Conservation (phyloP, 2,888 invertebrate genomes). For the Drosophila atripex region DNA sequence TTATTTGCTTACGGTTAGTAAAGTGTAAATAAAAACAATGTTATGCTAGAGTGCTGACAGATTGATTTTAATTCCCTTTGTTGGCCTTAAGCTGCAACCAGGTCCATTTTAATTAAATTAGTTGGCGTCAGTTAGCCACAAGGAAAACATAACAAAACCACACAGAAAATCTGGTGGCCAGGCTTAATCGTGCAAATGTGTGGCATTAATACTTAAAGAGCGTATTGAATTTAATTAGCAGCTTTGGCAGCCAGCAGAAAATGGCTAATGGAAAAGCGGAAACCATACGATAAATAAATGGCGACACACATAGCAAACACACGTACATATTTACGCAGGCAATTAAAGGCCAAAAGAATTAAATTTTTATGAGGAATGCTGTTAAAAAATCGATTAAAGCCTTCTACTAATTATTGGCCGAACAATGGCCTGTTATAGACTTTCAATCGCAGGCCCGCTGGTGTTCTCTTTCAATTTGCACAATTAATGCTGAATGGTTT, state of each 20-base stretch:
- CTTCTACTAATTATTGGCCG: conserved; percentile 4
- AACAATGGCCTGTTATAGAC: neutral
- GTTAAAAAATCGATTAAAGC: conserved; percentile 12
- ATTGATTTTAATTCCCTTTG: conserved; percentile 45
- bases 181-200: conserved; percentile 46
- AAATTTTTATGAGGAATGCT: neutral
- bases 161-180: conserved; percentile 26
- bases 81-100: conserved; percentile 32
- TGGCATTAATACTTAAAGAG: conserved; percentile 59
- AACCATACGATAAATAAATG: conserved; percentile 13
- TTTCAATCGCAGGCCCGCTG: conserved; percentile 6
- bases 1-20: conserved; percentile 26
- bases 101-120: conserved; percentile 52
- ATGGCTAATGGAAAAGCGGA: conserved; percentile 16
- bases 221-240: conserved; percentile 63
- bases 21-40: conserved; percentile 30
- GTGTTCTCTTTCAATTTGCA: conserved; percentile 18
- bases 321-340: conserved; percentile 21
- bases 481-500: conserved; percentile 22
- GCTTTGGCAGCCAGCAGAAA: conserved; percentile 14
- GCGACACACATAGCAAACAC: neutral
- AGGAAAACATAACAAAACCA: conserved; percentile 43
- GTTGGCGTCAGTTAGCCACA: conserved; percentile 43
- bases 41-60: conserved; percentile 29
- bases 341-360: conserved; percentile 26